A percentile compares a stretch with the other conserved stretches of the same genome.
Conservation (phyloP, 37 sponge, comb jelly and placozoan species). For the Oscarella lobularis region DNA sequence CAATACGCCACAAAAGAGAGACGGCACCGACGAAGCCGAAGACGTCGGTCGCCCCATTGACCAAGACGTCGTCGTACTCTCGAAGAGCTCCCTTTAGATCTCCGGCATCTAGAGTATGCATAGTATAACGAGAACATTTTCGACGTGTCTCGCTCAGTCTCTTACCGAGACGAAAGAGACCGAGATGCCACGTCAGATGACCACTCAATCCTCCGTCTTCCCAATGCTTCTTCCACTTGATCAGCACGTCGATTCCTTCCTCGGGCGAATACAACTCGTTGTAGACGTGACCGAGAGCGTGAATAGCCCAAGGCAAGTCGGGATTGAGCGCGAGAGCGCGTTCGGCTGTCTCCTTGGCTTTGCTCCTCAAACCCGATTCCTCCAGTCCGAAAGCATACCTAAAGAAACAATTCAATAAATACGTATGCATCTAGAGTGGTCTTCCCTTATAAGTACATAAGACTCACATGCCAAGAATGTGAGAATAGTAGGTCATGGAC, state of each 20-base stretch:
- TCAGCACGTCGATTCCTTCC: constrained; percentile 49
- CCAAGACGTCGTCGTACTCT: not conserved
- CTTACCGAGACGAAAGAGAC: constrained; percentile 58
- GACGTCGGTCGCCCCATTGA: not conserved
- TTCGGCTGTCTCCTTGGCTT: constrained; percentile 5
- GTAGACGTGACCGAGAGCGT: constrained; percentile 42
- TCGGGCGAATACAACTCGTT: constrained; percentile 35
- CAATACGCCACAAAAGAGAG: not conserved
- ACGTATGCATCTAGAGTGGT: too few species aligned
- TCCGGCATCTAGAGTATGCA: not conserved
- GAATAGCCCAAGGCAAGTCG: constrained; percentile 7
- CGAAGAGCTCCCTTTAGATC: not conserved
- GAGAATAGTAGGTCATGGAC: not conserved
- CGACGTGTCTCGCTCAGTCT: too few species aligned
- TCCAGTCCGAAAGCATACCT: constrained; percentile 32
- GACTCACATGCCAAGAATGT: not conserved
- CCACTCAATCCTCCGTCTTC: constrained; percentile 6
- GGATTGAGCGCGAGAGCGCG: constrained; percentile 11
- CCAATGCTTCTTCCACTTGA: constrained; percentile 40
- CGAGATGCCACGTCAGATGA: constrained; percentile 69
- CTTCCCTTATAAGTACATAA: too few species aligned
- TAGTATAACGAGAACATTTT: too few species aligned
- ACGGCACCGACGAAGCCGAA: not conserved
- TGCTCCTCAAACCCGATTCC: constrained; percentile 7
- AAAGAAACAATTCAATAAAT: too few species aligned